Evolutionary conservation across 1,140 invertebrate genomes (phyloP).

Genomic region (Ladona fulva): DNA sequence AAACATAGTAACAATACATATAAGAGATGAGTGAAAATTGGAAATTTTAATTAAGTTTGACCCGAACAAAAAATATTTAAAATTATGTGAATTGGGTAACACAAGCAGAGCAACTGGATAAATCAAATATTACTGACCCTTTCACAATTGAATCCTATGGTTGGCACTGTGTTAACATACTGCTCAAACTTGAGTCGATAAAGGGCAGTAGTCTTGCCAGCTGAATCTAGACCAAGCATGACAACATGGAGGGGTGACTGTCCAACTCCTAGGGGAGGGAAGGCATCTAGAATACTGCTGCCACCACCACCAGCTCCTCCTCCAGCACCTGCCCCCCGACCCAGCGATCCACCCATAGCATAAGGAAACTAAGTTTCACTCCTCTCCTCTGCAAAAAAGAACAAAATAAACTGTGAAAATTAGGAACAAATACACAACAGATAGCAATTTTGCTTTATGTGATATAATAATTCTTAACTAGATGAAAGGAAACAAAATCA

Average conservation of each 20-base stretch:
- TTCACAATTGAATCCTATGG: slow-evolving; percentile 97
- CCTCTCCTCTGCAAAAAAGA: not conserved
- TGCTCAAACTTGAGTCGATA: slow-evolving; percentile 96
- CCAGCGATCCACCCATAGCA: not conserved
- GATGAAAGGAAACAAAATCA: too few species aligned
- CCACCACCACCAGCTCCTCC: not conserved
- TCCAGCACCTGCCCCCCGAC: not conserved
- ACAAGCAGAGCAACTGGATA: too few species aligned
- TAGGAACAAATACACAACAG: too few species aligned
- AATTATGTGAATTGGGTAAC: too few species aligned
- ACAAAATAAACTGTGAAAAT: not conserved
- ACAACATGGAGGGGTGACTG: slow-evolving; percentile 68
- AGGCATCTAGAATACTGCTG: not conserved
- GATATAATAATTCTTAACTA: too few species aligned
- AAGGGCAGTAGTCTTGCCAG: slow-evolving; percentile 95
- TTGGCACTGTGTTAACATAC: slow-evolving; percentile 93
- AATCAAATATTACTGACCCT: slow-evolving; percentile 53
- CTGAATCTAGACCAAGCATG: slow-evolving; percentile 94
- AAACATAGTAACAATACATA: too few species aligned
- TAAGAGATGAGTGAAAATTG: too few species aligned
- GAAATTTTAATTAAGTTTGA: too few species aligned
- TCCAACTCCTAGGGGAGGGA: not conserved
- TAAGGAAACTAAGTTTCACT: not conserved
- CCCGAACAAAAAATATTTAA: too few species aligned
- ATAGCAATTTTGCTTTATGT: too few species aligned